Evolutionary conservation across 2,113 vertebrate genomes (phyloP).

Genomic region (Ptilorrhoa leucosticta): DNA sequence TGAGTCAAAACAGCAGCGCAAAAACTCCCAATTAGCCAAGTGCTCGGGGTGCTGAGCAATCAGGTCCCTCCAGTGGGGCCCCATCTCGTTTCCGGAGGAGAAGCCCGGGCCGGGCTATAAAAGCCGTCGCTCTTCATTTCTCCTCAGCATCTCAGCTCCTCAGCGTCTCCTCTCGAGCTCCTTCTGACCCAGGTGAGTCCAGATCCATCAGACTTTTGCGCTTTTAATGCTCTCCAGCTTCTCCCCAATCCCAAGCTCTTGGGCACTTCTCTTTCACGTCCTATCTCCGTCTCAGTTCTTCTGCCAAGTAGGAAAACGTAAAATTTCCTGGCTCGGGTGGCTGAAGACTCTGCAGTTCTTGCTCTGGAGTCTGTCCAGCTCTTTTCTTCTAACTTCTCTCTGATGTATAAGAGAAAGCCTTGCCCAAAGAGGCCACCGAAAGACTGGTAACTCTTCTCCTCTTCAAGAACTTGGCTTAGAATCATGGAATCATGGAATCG

Average conservation of each 20-base stretch:
- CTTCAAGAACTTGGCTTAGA: not conserved
- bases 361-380: not conserved
- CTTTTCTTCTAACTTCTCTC: not conserved
- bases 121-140: accelerated
- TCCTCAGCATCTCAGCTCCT: not conserved
- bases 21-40: not conserved
- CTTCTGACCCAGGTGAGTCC: not conserved
- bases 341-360: not conserved
- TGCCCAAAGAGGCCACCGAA: not conserved
- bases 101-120: not conserved
- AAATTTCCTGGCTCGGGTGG: not conserved
- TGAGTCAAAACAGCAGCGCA: not conserved
- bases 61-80: not conserved
- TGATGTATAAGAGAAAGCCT: not conserved
- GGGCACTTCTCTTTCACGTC: accelerated
- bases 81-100: not conserved
- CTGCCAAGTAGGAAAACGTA: accelerated
- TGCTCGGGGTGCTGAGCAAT: not conserved
- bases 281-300: not conserved
- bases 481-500: accelerated
- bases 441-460: not conserved
- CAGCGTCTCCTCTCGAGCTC: accelerated
- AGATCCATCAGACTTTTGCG: accelerated
- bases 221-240: accelerated
- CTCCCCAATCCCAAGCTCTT: not conserved